Evolutionary conservation across 2,888 invertebrate genomes (phyloP).

Genomic region (Phytoseiulus persimilis): DNA sequence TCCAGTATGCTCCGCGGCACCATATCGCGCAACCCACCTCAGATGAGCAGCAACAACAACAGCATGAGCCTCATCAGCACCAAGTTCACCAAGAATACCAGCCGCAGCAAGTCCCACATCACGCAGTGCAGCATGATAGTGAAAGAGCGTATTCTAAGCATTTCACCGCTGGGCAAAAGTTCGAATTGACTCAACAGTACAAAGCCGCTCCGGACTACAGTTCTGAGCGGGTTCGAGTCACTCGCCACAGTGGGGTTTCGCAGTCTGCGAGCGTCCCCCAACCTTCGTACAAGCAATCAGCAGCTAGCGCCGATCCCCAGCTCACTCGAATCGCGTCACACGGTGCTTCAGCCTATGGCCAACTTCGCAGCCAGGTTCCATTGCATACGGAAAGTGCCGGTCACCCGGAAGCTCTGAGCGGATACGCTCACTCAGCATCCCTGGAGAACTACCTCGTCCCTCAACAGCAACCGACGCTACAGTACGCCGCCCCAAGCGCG

Average conservation of each 20-base stretch:
- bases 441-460: not conserved
- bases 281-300: not conserved
- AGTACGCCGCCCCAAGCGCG: not conserved
- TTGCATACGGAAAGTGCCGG: not conserved
- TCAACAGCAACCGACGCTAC: not conserved
- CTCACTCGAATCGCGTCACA: slow-evolving; percentile 20
- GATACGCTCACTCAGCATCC: not conserved
- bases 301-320: not conserved
- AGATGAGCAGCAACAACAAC: not conserved
- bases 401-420: not conserved
- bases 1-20: not conserved
- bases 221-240: not conserved
- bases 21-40: not conserved
- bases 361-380: not conserved
- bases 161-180: not conserved
- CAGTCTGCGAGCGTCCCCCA: slow-evolving; percentile 17
- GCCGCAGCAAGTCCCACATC: not conserved
- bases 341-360: slow-evolving; percentile 14
- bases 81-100: not conserved
- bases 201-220: not conserved
- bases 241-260: not conserved
- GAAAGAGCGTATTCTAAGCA: not conserved
- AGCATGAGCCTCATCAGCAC: not conserved
- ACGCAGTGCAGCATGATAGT: not conserved
- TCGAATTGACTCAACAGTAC: not conserved